phyloP scores from a whole-genome alignment of 1,140 invertebrate species.

The Euwallacea fornicatus region DNA sequence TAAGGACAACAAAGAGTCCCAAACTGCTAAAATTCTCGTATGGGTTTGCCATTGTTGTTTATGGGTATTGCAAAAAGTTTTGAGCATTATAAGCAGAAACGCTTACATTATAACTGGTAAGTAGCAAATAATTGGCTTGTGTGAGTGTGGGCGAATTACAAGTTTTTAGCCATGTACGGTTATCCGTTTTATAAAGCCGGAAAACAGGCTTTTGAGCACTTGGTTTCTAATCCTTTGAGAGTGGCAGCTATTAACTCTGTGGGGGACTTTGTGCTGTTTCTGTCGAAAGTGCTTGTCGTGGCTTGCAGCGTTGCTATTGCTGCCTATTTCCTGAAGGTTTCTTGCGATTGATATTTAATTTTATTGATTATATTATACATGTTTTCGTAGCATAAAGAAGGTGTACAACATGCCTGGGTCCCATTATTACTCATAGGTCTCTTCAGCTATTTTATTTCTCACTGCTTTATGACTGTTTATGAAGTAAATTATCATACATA shows the following conservation, averaged over 20 bases:
- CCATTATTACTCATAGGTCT: conserved; percentile 65
- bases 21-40: conserved; percentile 57
- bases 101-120: conserved; percentile 78
- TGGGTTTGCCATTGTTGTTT: conserved; percentile 63
- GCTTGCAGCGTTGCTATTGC: conserved; percentile 66
- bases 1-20: background rate
- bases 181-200: conserved; percentile 69
- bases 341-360: background rate
- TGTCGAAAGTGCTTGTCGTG: conserved; percentile 22
- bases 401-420: conserved; percentile 69
- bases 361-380: background rate
- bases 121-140: conserved; percentile 53
- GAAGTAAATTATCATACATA: conserved; percentile 59
- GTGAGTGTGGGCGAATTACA: background rate
- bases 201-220: conserved; percentile 60
- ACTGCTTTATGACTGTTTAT: conserved; percentile 78
- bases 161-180: conserved; percentile 68
- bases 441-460: conserved; percentile 73
- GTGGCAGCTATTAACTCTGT: conserved; percentile 77
- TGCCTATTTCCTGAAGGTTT: conserved; percentile 18
- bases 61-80: conserved; percentile 69
- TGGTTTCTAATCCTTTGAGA: conserved; percentile 57
- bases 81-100: conserved; percentile 74
- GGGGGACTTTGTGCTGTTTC: conserved; percentile 71
- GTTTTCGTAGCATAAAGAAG: conserved; percentile 57